Base-by-base conservation (phyloP, 2,797 vertebrate genomes). In the Cuniculus paca region DNA sequence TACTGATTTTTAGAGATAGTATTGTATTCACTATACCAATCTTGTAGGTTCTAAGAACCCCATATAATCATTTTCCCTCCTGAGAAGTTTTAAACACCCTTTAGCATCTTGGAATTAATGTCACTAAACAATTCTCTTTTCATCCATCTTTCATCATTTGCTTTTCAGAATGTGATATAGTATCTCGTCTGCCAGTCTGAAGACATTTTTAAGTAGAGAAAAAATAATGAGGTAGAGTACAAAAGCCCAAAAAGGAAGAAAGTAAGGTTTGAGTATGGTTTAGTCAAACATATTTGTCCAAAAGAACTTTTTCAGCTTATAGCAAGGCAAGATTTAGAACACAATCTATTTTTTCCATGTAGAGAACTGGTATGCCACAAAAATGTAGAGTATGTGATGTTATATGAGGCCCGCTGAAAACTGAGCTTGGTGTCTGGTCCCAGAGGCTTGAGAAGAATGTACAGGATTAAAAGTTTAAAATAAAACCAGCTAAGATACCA, bases 401-500 rank as follows among this genome's bases (percentile, higher is more conserved):
- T 70, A 42, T 54, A 42, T 61, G 52, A 84, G 42, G 78, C 92
- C 52, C 95, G 61, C 84, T 90, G 95, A 97, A 97, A 95, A 94
- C 92, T 70, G 94, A 96, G 75, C 83, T 95, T 94, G 56, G 90
- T 90, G 34, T 58, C 89, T 79, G 61, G 87, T 91, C 89, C 74
- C 88, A 31, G 61, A 95, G 86, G 48, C 86, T 31, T 87, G 93
- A 94, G 93, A 96, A 88, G 97, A 98, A 97, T 84, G 70, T 93
- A 34, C 65, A 93, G 83, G 34, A 39, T 96, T 96, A 96, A 97
- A 96, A 96, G 72, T 94, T 97, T 63, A 13, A 88, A 95, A 90
- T 58, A 92, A 95, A 98, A 97, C 11, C 92, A 90, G 50, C 83
- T 81, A 95, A 97, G 83, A 93, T 88, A 90, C 0, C 7, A 89